Base-by-base conservation (phyloP, 2,888 invertebrate genomes). In the Quadroppia sp. region DNA sequence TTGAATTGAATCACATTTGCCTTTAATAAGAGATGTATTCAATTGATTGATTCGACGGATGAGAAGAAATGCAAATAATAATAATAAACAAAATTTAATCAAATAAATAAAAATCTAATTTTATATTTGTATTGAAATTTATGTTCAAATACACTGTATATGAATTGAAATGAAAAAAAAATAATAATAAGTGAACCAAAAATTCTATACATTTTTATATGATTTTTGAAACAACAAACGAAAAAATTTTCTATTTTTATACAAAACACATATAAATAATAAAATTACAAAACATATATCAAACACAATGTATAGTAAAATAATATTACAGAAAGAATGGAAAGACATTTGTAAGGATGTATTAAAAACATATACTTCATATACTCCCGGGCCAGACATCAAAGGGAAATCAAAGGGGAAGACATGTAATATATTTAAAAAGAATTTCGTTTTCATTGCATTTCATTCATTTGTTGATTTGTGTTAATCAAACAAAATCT, bases 401-500 rank as follows among this genome's bases (percentile, higher is more conserved):
- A 2, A 6, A 3, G 50, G 20, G 9, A 20, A 50, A 50, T 17
- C n/a, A n/a, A 50, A 50, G 20, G n/a, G 20, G 4, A 50, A 50
- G n/a, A 50, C n/a, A 50, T 1, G 4, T n/a, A 17, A 20, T n/a
- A 50, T n/a, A 50, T 20, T 50, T 4, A 20, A 4, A 50, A n/a
- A 50, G 7, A 20, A 20, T 7, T 50, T 4, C 50, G 20, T 50
- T 50, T 20, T 20, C 20, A 20, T 6, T 20, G n/a, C 20, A n/a
- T 7, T 50, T 20, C 20, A 50, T n/a, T 50, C 9, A 20, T 17
- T 20, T 50, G 50, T 50, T 50, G 50, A 50, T 50, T 50, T 50
- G n/a, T n/a, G 50, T 50, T 50, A 50, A 50, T 50, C 50, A 50
- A 50, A 50, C 50, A 50, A 45, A 45, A n/a, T n/a, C n/a, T 50